Base-by-base conservation (phyloP, 2,113 vertebrate genomes). In the Butorides virescens region DNA sequence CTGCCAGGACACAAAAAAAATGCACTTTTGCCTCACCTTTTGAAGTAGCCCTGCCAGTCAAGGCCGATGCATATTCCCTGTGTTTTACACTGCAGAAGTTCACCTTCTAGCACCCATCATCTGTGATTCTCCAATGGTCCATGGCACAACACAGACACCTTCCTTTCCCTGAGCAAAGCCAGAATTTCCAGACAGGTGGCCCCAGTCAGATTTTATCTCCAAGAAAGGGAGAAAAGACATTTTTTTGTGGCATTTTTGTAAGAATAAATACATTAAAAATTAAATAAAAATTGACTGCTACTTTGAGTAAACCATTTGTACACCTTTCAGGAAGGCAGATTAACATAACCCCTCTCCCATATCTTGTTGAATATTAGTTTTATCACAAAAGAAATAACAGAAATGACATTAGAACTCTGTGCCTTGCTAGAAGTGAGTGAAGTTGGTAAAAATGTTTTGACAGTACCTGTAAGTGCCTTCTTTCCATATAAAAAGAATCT, bases 61-160 rank as follows among this genome's bases (percentile, higher is more conserved):
- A 72, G 34, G 37, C 30, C 0, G 0, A 63, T 15, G 12, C 7
- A 39, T 30, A 62, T 34, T 88, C 47, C 20, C 13, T 0, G 0
- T 66, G 30, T 80, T 88, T 39, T 52, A 72, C 10, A 22, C 11
- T 17, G 32, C 3, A 67, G 30, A 61, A 76, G 4, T 65, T 92
- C 39, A 50, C 7, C 37, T 87, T 80, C 59, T 53, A 37, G 25
- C 39, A 46, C 9, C 42, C 67, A 26, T 59, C 70, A 74, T 36
- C 68, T 5, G 1, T 25, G 56, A 53, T 44, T 76, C 44, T 26
- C 14, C 53, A 44, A 0, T 9, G 42, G 46, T 70, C 23, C 76
- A 73, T 0, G 1, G 44, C 26, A 66, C 53, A 92, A 44, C 11
- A 73, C 2, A 89, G 49, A 66, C 16, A 53, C 5, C 16, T 76